Conservation (phyloP, 2,888 invertebrate species). For the Nemotelus nigrinus region DNA sequence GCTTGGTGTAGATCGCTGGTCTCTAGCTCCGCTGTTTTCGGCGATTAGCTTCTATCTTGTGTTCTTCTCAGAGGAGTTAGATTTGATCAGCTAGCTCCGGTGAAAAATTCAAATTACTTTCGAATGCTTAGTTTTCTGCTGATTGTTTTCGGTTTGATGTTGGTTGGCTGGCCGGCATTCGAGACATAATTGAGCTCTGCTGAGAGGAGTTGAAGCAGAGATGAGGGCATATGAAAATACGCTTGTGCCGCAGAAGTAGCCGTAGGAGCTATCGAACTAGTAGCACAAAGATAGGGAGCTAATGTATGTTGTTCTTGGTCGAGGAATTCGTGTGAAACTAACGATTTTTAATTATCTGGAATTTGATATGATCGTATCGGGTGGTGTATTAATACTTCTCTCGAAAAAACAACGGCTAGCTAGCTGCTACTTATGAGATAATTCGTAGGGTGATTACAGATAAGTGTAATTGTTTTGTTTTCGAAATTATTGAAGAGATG, state of each 20-base stretch:
- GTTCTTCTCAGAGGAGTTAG: background rate
- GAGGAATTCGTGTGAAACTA: conserved; percentile 17
- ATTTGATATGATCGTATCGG: conserved; percentile 6
- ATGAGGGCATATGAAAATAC: background rate
- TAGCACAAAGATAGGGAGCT: background rate
- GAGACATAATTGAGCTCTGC: background rate
- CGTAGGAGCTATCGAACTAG: background rate
- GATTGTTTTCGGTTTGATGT: too few species aligned
- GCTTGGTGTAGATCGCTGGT: background rate
- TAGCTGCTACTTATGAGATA: background rate
- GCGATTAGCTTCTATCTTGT: background rate
- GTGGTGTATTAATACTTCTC: background rate
- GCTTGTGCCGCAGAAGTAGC: background rate
- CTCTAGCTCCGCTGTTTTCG: background rate
- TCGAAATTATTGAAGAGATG: background rate
- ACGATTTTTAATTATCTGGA: background rate
- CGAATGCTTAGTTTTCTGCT: conserved; percentile 1
- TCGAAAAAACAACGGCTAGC: too few species aligned
- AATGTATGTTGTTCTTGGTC: background rate
- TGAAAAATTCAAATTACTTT: conserved; percentile 7
- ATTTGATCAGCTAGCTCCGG: conserved; percentile 4
- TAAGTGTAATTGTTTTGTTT: background rate
- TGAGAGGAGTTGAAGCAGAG: background rate
- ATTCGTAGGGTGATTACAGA: background rate
- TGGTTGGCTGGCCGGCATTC: background rate